These are phyloP conservation scores for Eulemur rufifrons DNA, from an alignment of 2,113 vertebrate species.

Conservation along the genomic window DNA sequence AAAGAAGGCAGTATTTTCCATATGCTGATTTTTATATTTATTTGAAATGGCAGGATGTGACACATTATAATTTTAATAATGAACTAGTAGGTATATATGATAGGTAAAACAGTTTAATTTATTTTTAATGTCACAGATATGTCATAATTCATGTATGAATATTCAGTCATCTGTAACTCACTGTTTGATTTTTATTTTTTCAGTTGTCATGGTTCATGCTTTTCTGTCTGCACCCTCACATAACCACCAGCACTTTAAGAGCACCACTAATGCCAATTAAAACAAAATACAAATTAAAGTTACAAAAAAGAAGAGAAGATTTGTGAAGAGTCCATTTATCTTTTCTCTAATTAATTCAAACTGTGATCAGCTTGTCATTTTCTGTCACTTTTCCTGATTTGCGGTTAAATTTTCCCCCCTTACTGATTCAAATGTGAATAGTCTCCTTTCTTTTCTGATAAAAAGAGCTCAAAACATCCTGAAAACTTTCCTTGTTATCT, in stretches of 20 bases:
- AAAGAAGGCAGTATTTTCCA: neutral
- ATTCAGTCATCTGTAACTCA: neutral
- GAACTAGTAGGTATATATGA: neutral
- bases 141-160: neutral
- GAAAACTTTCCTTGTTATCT: neutral
- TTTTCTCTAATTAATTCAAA: slow-evolving; percentile 11
- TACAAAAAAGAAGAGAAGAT: neutral
- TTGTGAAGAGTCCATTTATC: neutral
- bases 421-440: neutral
- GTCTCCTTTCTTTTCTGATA: neutral
- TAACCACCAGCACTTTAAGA: neutral
- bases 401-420: neutral
- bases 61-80: neutral
- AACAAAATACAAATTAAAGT: neutral
- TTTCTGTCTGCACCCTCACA: neutral
- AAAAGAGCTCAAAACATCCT: neutral
- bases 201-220: neutral
- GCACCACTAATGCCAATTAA: neutral
- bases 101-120: neutral
- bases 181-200: neutral
- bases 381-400: neutral
- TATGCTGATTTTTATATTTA: neutral
- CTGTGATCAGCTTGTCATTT: neutral
- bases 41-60: neutral
- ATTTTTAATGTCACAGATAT: neutral